Evolutionary conservation across 2,888 invertebrate species (phyloP), one percentile per base, ranked within the genome.

Genomic region (Eugnorisma glareosa): DNA sequence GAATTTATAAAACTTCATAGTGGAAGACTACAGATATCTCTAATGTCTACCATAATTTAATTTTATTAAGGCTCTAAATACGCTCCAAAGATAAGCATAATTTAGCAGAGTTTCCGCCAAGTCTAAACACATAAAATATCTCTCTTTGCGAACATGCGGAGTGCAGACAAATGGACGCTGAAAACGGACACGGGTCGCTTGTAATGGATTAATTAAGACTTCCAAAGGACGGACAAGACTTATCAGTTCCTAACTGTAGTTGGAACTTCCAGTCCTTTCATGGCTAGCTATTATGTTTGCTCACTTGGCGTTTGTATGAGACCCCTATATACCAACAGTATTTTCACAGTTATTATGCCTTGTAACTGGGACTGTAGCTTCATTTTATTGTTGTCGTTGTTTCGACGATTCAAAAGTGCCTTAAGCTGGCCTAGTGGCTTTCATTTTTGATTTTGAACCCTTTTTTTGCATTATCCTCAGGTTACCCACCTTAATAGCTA

Each of bases 171-270:
- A 77, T 79, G 67, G 48, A 64, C 40, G 45, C 63, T 72, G 66
- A 73, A 79, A 84, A 70, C 72, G 45, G 72, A 74, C 71, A 69
- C 59, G 72, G 77, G 73, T 64, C 63, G 67, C 71, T 43, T 8
- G 45, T 71, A 70, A 82, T 84, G 13, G 76, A 86, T 78, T 78
- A 82, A 84, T 80, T 73, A 75, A 51, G 66, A 28, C 45, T 73
- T 35, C 13, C 45, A 61, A 79, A 73, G 59, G 51, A 40, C 28
- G 28, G 67, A 43, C 67, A 66, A 59, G n/a, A 40, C 15, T 73
- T 43, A 45, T 70, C 57, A 40, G 28, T 75, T 48, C 72, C 31
- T 28, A 57, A 54, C 51, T 74, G 64, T 75, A 73, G n/a, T 54
- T 45, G 5, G 11, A 51, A 28, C 11, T 51, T 54, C 28, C 24